A percentile compares a stretch with the other conserved stretches of the same genome.
Evolutionary conservation across 2,113 vertebrate genomes (phyloP).

Genomic region (Gnathonemus echidnorhynchus): DNA sequence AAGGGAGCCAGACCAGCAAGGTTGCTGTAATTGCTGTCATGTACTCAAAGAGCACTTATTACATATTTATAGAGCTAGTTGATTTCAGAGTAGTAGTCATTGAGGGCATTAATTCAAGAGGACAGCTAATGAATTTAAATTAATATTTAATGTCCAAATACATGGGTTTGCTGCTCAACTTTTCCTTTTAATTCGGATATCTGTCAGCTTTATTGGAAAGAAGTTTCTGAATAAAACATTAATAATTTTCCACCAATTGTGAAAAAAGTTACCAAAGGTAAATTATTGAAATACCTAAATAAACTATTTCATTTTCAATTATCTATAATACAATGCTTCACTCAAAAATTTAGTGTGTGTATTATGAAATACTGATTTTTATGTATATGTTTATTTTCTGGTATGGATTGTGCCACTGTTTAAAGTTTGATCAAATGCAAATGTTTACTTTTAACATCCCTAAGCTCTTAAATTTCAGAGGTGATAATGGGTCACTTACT

Average conservation of each 20-base stretch:
- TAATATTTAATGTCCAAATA: not conserved
- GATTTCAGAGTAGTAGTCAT: not conserved
- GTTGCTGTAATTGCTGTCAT: not conserved
- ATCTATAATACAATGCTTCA: not conserved
- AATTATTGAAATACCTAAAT: not conserved
- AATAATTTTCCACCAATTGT: not conserved
- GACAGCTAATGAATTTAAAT: not conserved
- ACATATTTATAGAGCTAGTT: not conserved
- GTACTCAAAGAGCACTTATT: not conserved
- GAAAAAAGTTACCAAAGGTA: not conserved
- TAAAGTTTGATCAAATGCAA: not conserved
- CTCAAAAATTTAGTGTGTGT: not conserved
- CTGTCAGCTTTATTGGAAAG: not conserved
- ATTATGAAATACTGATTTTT: not conserved
- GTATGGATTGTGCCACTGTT: not conserved
- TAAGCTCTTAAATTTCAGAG: not conserved
- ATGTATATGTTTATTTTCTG: not conserved
- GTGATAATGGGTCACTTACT: constrained; percentile 32
- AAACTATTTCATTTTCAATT: not conserved
- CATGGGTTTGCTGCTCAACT: not conserved
- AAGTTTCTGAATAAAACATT: not conserved
- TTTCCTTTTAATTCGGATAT: not conserved
- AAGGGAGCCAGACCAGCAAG: not conserved
- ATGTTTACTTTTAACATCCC: not conserved
- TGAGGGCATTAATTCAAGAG: not conserved